Conservation (phyloP, 1,140 invertebrate genomes). For the Scylla paramamosain region DNA sequence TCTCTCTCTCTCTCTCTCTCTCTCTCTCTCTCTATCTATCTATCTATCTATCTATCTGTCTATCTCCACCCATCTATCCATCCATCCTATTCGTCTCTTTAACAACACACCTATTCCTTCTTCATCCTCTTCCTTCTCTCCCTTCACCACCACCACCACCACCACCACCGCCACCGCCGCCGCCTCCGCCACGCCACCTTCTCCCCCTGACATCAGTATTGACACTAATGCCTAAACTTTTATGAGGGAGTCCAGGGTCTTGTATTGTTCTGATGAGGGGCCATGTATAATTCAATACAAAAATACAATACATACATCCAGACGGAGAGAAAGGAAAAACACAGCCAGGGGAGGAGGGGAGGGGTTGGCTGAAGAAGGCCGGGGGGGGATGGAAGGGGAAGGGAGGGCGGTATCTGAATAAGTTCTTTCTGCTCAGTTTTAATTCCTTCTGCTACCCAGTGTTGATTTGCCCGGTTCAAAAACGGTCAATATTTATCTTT, state of each 20-base stretch:
- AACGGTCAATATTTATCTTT: constrained; percentile 68
- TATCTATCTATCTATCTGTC: no score
- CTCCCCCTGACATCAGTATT: not conserved
- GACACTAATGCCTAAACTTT: constrained; percentile 57
- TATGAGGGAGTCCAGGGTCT: constrained; percentile 27
- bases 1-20: not conserved
- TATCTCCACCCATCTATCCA: not conserved
- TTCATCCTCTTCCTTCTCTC: constrained; percentile 12
- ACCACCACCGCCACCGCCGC: not conserved
- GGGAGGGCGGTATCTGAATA: constrained; percentile 31
- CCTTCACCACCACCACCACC: not conserved
- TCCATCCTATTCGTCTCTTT: not conserved
- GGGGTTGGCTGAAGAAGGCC: not conserved
- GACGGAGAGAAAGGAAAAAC: constrained; percentile 39
- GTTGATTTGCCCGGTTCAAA: constrained; percentile 67
- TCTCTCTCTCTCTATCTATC: no score
- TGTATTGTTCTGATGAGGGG: constrained; percentile 54
- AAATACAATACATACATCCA: constrained; percentile 64
- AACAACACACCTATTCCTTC: not conserved
- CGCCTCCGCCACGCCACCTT: not conserved
- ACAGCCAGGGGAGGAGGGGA: not conserved
- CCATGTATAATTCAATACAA: constrained; percentile 65
- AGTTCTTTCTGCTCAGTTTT: constrained; percentile 54
- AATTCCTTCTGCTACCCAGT: constrained; percentile 57
- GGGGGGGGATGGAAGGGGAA: not conserved